These are phyloP conservation scores for Battus philenor DNA, from an alignment of 1,140 invertebrate genomes.

Conservation along the genomic window DNA sequence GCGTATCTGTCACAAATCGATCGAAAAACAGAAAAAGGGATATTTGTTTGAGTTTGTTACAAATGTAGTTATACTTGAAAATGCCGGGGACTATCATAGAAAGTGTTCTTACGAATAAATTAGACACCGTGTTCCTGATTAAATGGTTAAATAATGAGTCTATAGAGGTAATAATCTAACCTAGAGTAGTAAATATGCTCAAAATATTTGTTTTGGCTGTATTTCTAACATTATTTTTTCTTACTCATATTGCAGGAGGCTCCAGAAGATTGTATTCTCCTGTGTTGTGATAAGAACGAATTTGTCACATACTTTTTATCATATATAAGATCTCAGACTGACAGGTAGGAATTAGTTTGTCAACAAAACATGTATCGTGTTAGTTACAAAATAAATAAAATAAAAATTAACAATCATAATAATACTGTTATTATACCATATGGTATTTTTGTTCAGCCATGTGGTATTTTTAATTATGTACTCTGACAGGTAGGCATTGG, in stretches of 20 bases:
- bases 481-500: too few species aligned
- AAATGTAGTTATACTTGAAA: constrained; percentile 29
- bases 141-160: constrained; percentile 57
- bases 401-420: background rate
- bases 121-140: constrained; percentile 40
- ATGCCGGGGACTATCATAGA: constrained; percentile 62
- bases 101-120: constrained; percentile 53
- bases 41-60: constrained; percentile 21
- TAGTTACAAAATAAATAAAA: background rate
- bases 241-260: constrained; percentile 58
- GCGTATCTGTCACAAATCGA: constrained; percentile 19
- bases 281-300: constrained; percentile 54
- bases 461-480: too few species aligned
- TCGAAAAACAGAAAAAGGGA: too few species aligned
- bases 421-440: background rate
- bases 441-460: too few species aligned
- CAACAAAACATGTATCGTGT: background rate
- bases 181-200: too few species aligned
- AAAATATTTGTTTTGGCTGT: constrained; percentile 16
- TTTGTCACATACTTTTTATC: constrained; percentile 61
- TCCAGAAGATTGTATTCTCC: constrained; percentile 51
- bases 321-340: constrained; percentile 56
- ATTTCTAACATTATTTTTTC: constrained; percentile 21
- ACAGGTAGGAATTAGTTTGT: constrained; percentile 38
- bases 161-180: constrained; percentile 54